Evolutionary conservation across 2,113 vertebrate genomes (phyloP), one percentile per base, ranked within the genome.

Genomic region (Platysteira castanea): DNA sequence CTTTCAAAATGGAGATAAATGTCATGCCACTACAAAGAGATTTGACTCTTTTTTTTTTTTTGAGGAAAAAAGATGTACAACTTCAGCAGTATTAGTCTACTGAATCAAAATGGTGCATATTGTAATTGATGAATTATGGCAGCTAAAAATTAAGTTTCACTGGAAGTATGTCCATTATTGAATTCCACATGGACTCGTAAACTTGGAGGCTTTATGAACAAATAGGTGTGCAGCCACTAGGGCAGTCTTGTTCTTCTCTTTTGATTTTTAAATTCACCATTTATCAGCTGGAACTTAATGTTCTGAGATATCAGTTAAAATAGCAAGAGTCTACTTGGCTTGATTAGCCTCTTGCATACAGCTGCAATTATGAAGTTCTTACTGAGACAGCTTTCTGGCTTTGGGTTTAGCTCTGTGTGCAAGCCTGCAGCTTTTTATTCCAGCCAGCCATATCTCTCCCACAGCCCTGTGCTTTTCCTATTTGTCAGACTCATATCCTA

Each of bases 321-420:
- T 33, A 88, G 67, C 12, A 64, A 37, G 47, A 82, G 33, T n/a
- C 77, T 84, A 3, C 10, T 16, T 81, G 73, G 37, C 42, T 69
- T 73, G 11, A 8, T 82, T 74, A 74, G 41, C 26, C 19, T 84
- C 84, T 49, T 78, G 27, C 28, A 28, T 35, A 27, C 24, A 89
- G 35, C 35, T 70, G 50, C 31, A 46, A 44, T 74, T 42, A 49
- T 1, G 11, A 61, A 31, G 28, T 15, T 37, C 61, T 53, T 78
- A 54, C 41, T 15, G 22, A 81, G 59, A 30, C 59, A 95, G 53
- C 13, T 70, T 69, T 81, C 74, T 94, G 78, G 59, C 41, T 96
- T 68, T 52, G 64, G 8, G 26, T 78, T 76, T 56, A 65, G 33
- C 42, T 56, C 54, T 47, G 21, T 22, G 57, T 84, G 37, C 46